phyloP scores from a whole-genome alignment of 2,113 vertebrate species.

The Perca flavescens region DNA sequence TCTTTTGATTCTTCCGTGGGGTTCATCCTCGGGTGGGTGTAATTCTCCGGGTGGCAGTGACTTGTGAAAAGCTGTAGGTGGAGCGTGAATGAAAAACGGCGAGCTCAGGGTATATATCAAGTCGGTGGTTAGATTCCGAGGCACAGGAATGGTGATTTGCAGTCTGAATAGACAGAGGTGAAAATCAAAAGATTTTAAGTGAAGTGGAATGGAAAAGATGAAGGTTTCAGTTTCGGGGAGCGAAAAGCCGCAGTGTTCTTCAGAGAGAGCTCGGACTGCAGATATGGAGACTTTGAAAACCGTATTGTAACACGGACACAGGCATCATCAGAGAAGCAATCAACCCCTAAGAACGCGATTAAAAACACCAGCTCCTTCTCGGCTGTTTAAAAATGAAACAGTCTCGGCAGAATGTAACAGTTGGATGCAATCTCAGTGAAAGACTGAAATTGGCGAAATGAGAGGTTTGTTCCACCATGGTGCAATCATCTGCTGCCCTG shows the following conservation, averaged over 20 bases:
- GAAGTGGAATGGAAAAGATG: conserved; percentile 28
- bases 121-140: conserved; percentile 25
- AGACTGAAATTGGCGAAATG: conserved; percentile 19
- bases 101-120: conserved; percentile 43
- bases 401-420: background rate
- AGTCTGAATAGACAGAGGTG: conserved; percentile 46
- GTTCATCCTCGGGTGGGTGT: conserved; percentile 58
- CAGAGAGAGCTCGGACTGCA: conserved; percentile 23
- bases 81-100: conserved; percentile 53
- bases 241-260: conserved; percentile 4
- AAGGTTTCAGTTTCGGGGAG: conserved; percentile 25
- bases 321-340: conserved; percentile 39
- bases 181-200: conserved; percentile 38
- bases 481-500: conserved; percentile 9
- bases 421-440: conserved; percentile 21
- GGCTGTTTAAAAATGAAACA: conserved; percentile 1
- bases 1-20: conserved; percentile 60
- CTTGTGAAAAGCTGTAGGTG: conserved; percentile 62
- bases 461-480: background rate
- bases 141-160: conserved; percentile 31
- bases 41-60: conserved; percentile 57
- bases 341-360: conserved; percentile 33
- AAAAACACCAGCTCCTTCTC: conserved; percentile 21
- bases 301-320: conserved; percentile 22
- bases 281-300: conserved; percentile 15